phyloP scores from a whole-genome alignment of 2,888 invertebrate species.

The Pecten maximus region DNA sequence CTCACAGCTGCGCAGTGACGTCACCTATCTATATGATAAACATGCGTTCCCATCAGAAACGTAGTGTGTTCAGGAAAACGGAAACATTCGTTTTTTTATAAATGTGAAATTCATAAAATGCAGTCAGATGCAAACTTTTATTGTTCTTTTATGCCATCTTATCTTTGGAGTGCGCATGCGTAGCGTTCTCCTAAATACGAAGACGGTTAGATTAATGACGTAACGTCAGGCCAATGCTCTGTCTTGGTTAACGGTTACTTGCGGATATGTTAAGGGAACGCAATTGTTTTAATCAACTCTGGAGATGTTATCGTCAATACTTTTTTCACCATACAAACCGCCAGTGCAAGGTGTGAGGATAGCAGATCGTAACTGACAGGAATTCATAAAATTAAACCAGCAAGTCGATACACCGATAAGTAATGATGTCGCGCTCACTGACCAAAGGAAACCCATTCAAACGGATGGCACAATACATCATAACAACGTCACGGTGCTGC shows the following conservation, averaged over 20 bases:
- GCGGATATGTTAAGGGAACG: background rate
- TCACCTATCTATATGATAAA: too few relatives aligned
- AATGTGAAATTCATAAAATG: background rate
- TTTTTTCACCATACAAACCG: slow-evolving; percentile 22
- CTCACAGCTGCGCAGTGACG: too few relatives aligned
- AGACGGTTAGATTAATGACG: background rate
- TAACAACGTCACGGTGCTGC: background rate
- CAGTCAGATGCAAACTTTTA: background rate
- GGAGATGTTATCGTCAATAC: background rate
- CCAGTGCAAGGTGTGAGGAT: background rate
- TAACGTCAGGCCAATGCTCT: background rate
- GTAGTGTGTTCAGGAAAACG: background rate
- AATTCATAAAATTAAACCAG: slow-evolving; percentile 10
- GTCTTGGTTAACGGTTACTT: background rate
- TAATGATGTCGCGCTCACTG: slow-evolving; percentile 16
- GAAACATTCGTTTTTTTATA: background rate
- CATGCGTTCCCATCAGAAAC: slow-evolving; percentile 9
- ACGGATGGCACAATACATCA: slow-evolving; percentile 33
- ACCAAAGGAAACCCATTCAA: slow-evolving; percentile 27
- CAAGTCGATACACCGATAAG: slow-evolving; percentile 23
- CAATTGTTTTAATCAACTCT: slow-evolving; percentile 26
- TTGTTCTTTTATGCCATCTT: background rate
- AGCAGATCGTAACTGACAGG: background rate
- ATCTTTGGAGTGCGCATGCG: background rate
- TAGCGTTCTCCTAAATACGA: background rate